Percentiles rank a stretch among this genome's conserved stretches.
Conservation (phyloP, 2,113 vertebrate genomes). For the Globicephala melas region DNA sequence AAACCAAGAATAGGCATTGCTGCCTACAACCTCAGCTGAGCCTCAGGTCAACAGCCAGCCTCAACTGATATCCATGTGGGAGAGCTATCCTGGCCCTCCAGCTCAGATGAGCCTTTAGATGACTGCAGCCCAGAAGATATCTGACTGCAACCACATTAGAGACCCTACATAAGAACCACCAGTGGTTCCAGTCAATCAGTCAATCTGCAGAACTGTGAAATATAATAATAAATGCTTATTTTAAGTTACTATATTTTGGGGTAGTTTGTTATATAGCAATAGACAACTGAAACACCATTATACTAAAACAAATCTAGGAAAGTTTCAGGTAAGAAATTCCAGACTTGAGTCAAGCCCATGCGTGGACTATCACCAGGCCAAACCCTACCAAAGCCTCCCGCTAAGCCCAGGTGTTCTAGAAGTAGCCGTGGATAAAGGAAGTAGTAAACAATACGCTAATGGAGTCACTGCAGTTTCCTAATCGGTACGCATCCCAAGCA, state of each 20-base stretch:
- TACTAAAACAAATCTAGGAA: slow-evolving; percentile 27
- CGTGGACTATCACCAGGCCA: background rate
- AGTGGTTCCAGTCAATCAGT: background rate
- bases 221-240: background rate
- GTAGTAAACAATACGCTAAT: background rate
- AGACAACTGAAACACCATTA: background rate
- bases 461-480: background rate
- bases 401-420: background rate
- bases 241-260: background rate
- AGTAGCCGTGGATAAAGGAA: background rate
- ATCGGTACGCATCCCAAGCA: background rate
- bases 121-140: background rate
- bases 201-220: background rate
- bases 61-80: background rate
- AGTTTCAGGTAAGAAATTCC: background rate
- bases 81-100: background rate
- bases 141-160: background rate
- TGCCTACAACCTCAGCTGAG: background rate
- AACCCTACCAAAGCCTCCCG: background rate
- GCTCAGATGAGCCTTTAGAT: background rate
- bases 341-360: background rate
- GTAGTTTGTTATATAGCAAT: background rate
- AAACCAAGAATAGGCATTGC: background rate
- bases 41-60: background rate
- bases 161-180: background rate